These are phyloP conservation scores for Crypturellus undulatus DNA, from an alignment of 2,113 vertebrate genomes.

Conservation along the genomic window DNA sequence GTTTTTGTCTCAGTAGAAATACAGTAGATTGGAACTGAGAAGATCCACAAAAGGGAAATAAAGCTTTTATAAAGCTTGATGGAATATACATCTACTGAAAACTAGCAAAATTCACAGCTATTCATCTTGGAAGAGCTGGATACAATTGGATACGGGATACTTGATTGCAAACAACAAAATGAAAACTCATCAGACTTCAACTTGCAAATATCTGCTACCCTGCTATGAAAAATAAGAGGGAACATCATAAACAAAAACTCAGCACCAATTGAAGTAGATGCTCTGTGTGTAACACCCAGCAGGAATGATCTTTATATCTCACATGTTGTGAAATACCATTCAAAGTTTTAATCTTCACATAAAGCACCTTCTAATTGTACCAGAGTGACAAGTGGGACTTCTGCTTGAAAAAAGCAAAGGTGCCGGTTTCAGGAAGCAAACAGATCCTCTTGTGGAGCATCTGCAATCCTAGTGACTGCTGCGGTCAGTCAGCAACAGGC, in stretches of 20 bases:
- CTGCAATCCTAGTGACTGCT: not conserved
- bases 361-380: not conserved
- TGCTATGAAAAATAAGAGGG: not conserved
- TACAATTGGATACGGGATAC: not conserved
- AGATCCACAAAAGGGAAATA: not conserved
- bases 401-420: not conserved
- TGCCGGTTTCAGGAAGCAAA: not conserved
- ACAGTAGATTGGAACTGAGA: not conserved
- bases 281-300: not conserved
- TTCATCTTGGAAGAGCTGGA: not conserved
- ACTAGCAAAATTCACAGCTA: not conserved
- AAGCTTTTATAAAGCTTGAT: not conserved
- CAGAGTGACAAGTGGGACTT: not conserved
- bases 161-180: not conserved
- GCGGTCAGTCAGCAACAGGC: not conserved
- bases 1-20: not conserved
- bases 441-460: not conserved
- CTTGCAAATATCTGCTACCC: not conserved
- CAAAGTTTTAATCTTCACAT: not conserved
- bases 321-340: not conserved
- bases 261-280: not conserved
- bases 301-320: not conserved
- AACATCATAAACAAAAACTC: not conserved
- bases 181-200: not conserved
- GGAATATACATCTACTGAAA: not conserved